Percentiles rank a stretch among this genome's conserved stretches.
These are phyloP conservation scores for Meriones psammophilus DNA, from an alignment of 2,797 vertebrate species.

Conservation along the genomic window DNA sequence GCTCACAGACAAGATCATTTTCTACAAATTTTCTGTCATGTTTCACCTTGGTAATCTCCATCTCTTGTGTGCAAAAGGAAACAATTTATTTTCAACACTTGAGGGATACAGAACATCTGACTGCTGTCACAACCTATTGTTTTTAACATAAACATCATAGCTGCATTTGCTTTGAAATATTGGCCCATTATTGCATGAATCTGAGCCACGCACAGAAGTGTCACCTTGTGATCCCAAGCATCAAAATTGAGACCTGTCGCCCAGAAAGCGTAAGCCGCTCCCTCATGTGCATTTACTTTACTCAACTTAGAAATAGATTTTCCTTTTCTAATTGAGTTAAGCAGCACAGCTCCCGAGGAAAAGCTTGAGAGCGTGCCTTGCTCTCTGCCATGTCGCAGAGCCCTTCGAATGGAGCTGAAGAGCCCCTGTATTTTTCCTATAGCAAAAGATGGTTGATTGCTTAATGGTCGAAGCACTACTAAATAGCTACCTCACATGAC, in stretches of 20 bases:
- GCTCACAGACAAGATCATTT: conserved; percentile 75
- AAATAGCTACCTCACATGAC: conserved; percentile 76
- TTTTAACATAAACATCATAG: conserved; percentile 90
- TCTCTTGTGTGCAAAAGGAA: conserved; percentile 84
- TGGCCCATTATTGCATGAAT: conserved; percentile 87
- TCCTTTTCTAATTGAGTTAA: conserved; percentile 80
- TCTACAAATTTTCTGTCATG: conserved; percentile 83
- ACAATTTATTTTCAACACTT: conserved; percentile 87
- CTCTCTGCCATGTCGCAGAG: conserved; percentile 56
- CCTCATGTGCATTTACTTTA: conserved; percentile 80
- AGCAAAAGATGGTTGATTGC: conserved; percentile 78
- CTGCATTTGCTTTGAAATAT: conserved; percentile 89
- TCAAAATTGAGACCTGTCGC: conserved; percentile 80
- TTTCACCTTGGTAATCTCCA: conserved; percentile 83
- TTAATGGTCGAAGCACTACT: conserved; percentile 73
- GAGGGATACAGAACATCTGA: conserved; percentile 86
- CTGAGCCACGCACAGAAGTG: conserved; percentile 83
- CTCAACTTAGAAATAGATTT: conserved; percentile 77
- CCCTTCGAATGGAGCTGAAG: conserved; percentile 64
- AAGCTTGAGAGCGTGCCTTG: conserved; percentile 43
- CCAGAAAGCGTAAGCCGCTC: conserved; percentile 78
- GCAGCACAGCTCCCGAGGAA: conserved; percentile 70
- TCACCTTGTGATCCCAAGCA: conserved; percentile 84
- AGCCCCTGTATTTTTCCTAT: conserved; percentile 71
- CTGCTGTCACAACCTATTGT: conserved; percentile 88